phyloP scores from a whole-genome alignment of 2,888 invertebrate species.

The Orthosia cruda region DNA sequence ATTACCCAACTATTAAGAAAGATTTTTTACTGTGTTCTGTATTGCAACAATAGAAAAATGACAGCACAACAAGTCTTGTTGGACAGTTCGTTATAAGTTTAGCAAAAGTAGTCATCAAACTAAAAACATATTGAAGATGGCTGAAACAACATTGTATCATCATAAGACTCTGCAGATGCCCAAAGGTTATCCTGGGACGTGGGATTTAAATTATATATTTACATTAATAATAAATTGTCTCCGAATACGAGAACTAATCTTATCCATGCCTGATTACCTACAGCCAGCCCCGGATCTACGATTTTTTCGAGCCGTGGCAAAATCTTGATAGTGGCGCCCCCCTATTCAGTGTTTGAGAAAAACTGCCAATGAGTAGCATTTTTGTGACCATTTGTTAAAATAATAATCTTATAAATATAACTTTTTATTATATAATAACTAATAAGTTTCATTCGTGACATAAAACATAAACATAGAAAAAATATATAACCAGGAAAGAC shows the following conservation, averaged over 20 bases:
- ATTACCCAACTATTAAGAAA: background rate
- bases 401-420: too few species aligned
- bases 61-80: background rate
- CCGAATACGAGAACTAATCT: conserved; percentile 25
- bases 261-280: conserved; percentile 14
- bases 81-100: too few species aligned
- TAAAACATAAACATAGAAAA: too few species aligned
- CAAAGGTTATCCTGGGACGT: conserved; percentile 30
- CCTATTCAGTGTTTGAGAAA: too few species aligned
- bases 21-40: background rate
- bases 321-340: too few species aligned
- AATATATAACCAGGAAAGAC: too few species aligned
- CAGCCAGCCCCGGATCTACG: too few species aligned
- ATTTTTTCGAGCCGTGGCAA: too few species aligned
- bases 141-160: conserved; percentile 27
- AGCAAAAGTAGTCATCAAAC: background rate
- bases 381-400: too few species aligned
- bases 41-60: background rate
- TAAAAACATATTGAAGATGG: background rate
- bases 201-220: background rate
- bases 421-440: too few species aligned
- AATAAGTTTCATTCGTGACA: too few species aligned
- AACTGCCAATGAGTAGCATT: too few species aligned
- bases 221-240: conserved; percentile 19
- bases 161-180: conserved; percentile 24